Conservation (phyloP, 2,113 vertebrate genomes). For the Ranitomeya imitator region DNA sequence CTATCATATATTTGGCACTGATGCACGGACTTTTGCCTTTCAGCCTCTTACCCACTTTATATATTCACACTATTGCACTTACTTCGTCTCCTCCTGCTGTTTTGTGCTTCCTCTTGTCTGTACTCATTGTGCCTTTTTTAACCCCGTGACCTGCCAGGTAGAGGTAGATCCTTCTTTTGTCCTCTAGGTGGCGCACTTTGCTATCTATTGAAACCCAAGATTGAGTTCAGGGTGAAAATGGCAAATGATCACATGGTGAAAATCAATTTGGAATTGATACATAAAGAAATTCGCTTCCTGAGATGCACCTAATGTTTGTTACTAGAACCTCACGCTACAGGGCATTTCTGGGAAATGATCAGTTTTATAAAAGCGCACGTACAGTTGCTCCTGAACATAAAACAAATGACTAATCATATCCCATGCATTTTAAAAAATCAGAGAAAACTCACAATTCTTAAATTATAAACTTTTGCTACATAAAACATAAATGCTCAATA, state of each 20-base stretch:
- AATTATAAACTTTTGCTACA: too few relatives aligned
- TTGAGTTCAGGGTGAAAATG: neutral
- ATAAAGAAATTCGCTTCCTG: neutral
- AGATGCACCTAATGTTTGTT: neutral
- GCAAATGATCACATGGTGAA: conserved; percentile 2
- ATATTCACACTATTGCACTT: too few relatives aligned
- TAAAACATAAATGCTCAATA: too few relatives aligned
- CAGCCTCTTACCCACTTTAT: too few relatives aligned
- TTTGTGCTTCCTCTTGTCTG: too few relatives aligned
- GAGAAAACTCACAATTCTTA: too few relatives aligned
- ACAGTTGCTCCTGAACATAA: neutral
- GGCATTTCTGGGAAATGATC: neutral
- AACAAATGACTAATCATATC: neutral
- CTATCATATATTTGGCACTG: too few relatives aligned
- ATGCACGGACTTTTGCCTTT: too few relatives aligned
- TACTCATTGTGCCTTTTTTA: too few relatives aligned
- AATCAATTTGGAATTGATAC: conserved; percentile 3
- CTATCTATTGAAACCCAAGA: conserved; percentile 10
- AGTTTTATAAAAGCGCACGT: neutral
- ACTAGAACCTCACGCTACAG: neutral
- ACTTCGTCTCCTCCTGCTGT: too few relatives aligned
- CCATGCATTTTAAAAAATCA: neutral
- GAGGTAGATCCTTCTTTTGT: neutral
- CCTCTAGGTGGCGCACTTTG: conserved; percentile 46
- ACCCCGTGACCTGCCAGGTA: neutral